phyloP scores from a whole-genome alignment of 2,888 invertebrate species.

The Sepiola atlantica region DNA sequence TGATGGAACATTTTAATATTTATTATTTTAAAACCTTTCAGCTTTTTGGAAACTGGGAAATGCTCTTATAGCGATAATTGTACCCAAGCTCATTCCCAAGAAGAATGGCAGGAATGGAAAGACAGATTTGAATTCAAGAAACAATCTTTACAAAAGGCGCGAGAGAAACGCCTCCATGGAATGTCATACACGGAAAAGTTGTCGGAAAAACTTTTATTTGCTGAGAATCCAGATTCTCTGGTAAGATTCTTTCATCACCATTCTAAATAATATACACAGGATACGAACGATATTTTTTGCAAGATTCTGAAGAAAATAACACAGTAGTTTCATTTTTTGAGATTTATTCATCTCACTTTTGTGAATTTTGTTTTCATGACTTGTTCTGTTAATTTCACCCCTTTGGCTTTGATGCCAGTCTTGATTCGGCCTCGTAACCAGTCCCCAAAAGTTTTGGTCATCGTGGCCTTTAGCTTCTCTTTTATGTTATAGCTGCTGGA shows the following conservation, averaged over 20 bases:
- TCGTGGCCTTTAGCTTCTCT: too few species aligned
- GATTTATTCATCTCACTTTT: too few species aligned
- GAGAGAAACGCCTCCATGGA: constrained; percentile 82
- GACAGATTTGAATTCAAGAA: constrained; percentile 81
- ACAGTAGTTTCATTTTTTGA: too few species aligned
- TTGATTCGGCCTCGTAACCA: too few species aligned
- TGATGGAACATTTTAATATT: background rate
- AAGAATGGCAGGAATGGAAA: constrained; percentile 84
- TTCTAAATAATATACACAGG: too few species aligned
- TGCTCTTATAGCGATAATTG: constrained; percentile 84
- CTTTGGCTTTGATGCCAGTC: too few species aligned
- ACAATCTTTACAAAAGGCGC: constrained; percentile 77
- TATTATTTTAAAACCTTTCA: constrained; percentile 48
- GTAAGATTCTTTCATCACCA: constrained; percentile 53
- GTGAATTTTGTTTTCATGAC: too few species aligned
- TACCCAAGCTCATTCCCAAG: constrained; percentile 83
- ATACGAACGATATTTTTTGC: too few species aligned
- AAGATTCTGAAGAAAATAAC: too few species aligned
- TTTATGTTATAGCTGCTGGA: too few species aligned
- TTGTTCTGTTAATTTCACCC: too few species aligned
- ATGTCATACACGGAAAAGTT: constrained; percentile 80
- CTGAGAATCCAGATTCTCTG: constrained; percentile 80
- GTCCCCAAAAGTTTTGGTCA: too few species aligned
- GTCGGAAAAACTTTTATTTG: constrained; percentile 77
- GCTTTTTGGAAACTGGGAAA: constrained; percentile 61